Percentiles rank a stretch among this genome's conserved stretches.
These are phyloP conservation scores for Porphyrio hochstetteri DNA, from an alignment of 2,113 vertebrate genomes.

Conservation along the genomic window DNA sequence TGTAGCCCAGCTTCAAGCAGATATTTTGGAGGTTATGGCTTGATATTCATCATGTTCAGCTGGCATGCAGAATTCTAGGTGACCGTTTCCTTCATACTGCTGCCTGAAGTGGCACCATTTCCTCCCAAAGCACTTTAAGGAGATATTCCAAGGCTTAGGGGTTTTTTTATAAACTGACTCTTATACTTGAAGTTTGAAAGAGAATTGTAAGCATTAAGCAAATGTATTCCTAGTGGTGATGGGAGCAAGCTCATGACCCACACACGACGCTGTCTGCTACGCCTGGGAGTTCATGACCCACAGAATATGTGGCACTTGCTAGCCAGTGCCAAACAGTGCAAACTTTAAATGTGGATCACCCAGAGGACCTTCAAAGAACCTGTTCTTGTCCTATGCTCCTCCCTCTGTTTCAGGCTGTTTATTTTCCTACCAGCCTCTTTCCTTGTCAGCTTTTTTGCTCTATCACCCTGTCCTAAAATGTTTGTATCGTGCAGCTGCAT, in stretches of 20 bases:
- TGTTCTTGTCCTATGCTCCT: not conserved
- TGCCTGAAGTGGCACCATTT: not conserved
- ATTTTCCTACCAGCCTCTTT: not conserved
- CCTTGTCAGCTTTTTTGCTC: fast-evolving
- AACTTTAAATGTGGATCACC: not conserved
- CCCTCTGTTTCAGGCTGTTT: not conserved
- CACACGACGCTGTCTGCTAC: fast-evolving
- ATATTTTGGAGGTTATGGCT: not conserved
- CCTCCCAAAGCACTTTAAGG: not conserved
- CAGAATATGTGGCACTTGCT: not conserved
- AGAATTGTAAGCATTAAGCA: not conserved
- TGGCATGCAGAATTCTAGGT: not conserved
- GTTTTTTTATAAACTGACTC: not conserved
- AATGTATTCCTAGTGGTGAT: not conserved
- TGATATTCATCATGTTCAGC: not conserved
- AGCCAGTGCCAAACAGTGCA: not conserved
- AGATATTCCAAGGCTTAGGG: not conserved
- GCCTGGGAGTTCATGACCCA: not conserved
- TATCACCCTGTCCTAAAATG: not conserved
- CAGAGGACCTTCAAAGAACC: not conserved
- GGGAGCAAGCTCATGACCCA: not conserved
- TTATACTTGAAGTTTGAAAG: not conserved
- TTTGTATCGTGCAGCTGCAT: not conserved
- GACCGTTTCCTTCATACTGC: not conserved
- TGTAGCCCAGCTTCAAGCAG: not conserved